phyloP scores from a whole-genome alignment of 2,113 vertebrate genomes.

The Crotalus viridis region DNA sequence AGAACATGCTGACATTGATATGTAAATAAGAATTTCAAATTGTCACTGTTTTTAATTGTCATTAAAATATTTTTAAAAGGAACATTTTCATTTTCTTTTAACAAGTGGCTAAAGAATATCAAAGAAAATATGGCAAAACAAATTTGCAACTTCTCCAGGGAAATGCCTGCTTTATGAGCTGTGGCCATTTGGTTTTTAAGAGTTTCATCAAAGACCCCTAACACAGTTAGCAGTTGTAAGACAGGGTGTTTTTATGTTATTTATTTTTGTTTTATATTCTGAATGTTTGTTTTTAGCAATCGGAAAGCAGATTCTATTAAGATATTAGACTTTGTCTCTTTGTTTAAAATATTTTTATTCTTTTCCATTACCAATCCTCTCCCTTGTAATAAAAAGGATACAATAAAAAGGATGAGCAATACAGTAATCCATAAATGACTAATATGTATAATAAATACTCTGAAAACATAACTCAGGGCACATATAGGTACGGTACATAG shows the following conservation, averaged over 20 bases:
- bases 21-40: background rate
- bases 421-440: background rate
- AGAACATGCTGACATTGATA: background rate
- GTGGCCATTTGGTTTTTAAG: background rate
- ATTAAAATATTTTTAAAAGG: background rate
- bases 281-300: background rate
- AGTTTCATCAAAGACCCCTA: background rate
- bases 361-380: background rate
- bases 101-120: conserved; percentile 1
- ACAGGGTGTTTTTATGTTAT: background rate
- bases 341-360: background rate
- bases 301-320: background rate
- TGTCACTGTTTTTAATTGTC: background rate
- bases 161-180: background rate
- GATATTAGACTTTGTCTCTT: too few relatives aligned
- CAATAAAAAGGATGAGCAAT: background rate
- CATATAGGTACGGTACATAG: background rate
- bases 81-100: background rate
- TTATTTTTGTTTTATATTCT: background rate
- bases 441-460: background rate
- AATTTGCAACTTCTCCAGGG: background rate
- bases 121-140: background rate
- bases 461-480: background rate
- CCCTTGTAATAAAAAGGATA: background rate
- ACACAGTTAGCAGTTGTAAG: background rate